Evolutionary conservation across 2,888 invertebrate genomes (phyloP).

Genomic region (Andrena camellia): DNA sequence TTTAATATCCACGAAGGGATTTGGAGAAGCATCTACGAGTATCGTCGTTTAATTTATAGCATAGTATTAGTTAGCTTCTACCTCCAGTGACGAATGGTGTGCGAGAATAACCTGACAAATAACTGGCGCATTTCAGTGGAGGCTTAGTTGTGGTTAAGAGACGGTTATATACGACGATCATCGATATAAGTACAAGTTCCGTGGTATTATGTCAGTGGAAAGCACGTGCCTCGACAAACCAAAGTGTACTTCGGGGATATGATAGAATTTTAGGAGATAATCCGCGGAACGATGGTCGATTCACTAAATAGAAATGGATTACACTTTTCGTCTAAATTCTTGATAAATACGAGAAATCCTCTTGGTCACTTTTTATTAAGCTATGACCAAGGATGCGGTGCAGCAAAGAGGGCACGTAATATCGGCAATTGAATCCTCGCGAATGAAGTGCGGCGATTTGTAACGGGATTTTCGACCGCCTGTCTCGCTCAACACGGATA

Average conservation of each 20-base stretch:
- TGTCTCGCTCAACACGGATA: slow-evolving; percentile 62
- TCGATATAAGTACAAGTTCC: slow-evolving; percentile 8
- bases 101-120: neutral
- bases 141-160: neutral
- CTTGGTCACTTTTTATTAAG: slow-evolving; percentile 55
- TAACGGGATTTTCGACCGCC: slow-evolving; percentile 70
- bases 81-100: no score
- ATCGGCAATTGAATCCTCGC: slow-evolving; percentile 72
- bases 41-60: no score
- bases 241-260: neutral
- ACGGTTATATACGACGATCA: slow-evolving; percentile 23
- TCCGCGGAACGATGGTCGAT: slow-evolving; percentile 21
- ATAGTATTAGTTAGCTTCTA: no score
- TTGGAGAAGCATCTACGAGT: no score
- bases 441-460: slow-evolving; percentile 69
- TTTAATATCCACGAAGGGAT: no score
- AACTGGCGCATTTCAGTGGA: neutral
- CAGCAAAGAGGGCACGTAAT: slow-evolving; percentile 68
- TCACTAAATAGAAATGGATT: slow-evolving; percentile 49
- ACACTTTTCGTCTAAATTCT: slow-evolving; percentile 42
- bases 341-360: slow-evolving; percentile 56
- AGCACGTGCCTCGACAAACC: slow-evolving; percentile 8
- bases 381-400: slow-evolving; percentile 21
- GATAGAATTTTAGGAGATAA: slow-evolving; percentile 22
- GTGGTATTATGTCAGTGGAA: neutral